A percentile compares a stretch with the other conserved stretches of the same genome.
Evolutionary conservation across 2,888 invertebrate species (phyloP).

Genomic region (Epinotia brunnichana): DNA sequence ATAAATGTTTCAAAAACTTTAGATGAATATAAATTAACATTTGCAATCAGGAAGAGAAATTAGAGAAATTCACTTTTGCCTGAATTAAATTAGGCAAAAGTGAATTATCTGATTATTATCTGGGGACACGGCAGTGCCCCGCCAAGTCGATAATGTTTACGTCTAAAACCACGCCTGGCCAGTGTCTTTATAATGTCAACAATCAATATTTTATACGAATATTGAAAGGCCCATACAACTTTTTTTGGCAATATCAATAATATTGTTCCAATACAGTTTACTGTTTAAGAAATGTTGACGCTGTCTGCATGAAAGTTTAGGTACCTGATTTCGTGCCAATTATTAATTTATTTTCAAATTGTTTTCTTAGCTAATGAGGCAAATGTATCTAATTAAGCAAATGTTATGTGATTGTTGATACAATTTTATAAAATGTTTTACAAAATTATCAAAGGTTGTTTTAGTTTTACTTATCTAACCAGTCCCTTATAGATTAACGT

Average conservation of each 20-base stretch:
- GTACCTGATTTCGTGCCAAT: constrained; percentile 33
- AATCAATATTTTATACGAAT: neutral
- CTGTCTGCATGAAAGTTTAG: neutral
- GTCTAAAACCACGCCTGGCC: neutral
- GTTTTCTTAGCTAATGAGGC: constrained; percentile 4
- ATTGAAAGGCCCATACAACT: neutral
- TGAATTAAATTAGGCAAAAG: neutral
- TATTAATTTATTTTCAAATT: neutral
- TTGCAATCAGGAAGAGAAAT: too few relatives aligned
- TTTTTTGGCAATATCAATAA: neutral
- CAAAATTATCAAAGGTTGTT: neutral
- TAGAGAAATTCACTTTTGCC: neutral
- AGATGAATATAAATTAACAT: neutral
- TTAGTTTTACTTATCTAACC: neutral
- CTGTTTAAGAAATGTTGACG: neutral
- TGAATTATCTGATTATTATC: too few relatives aligned
- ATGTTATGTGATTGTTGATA: constrained; percentile 19
- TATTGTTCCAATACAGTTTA: neutral
- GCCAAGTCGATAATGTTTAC: too few relatives aligned
- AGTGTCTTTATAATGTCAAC: neutral
- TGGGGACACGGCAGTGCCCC: too few relatives aligned
- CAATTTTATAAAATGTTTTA: constrained; percentile 38
- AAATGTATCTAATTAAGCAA: neutral
- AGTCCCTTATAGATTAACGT: too few relatives aligned
- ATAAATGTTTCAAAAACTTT: too few relatives aligned